These are phyloP conservation scores for Hirudo medicinalis DNA, from an alignment of 1,140 invertebrate genomes.

Conservation along the genomic window DNA sequence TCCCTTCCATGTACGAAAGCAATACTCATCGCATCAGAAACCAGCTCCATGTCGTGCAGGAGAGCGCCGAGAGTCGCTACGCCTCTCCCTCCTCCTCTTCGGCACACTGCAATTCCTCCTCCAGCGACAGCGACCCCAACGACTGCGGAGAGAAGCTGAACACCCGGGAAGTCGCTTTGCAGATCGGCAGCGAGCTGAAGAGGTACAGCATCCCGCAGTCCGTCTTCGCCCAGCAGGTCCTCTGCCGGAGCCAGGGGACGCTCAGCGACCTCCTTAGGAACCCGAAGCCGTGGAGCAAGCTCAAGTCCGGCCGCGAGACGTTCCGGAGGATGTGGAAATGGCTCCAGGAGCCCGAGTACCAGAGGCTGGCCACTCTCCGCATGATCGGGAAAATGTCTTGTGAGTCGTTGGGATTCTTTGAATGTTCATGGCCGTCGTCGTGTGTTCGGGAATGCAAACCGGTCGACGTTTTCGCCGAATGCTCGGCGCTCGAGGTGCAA, in stretches of 20 bases:
- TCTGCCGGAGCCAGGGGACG: slow-evolving; percentile 94
- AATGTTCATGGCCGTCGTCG: background rate
- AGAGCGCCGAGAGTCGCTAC: background rate
- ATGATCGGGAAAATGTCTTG: slow-evolving; percentile 69
- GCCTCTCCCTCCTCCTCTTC: background rate
- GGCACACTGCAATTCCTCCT: background rate
- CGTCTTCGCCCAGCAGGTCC: slow-evolving; percentile 92
- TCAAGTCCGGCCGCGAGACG: slow-evolving; percentile 96
- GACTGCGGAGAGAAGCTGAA: slow-evolving; percentile 77
- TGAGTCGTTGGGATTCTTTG: background rate
- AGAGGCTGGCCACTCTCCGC: slow-evolving; percentile 93
- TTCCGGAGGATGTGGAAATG: slow-evolving; percentile 99
- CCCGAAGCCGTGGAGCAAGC: slow-evolving; percentile 98
- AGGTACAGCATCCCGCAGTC: slow-evolving; percentile 98
- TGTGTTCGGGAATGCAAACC: background rate
- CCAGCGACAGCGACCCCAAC: background rate
- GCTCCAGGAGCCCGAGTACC: slow-evolving; percentile 98
- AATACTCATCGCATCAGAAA: background rate
- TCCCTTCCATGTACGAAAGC: background rate
- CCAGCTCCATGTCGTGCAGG: background rate
- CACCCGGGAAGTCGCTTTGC: slow-evolving; percentile 93
- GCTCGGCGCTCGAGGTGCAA: no score
- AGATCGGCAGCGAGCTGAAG: slow-evolving; percentile 95
- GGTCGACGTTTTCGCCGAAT: background rate
- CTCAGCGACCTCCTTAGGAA: slow-evolving; percentile 90